A percentile compares a stretch with the other conserved stretches of the same genome.
Conservation (phyloP, 2,113 vertebrate species). For the Telmatochromis sp. region DNA sequence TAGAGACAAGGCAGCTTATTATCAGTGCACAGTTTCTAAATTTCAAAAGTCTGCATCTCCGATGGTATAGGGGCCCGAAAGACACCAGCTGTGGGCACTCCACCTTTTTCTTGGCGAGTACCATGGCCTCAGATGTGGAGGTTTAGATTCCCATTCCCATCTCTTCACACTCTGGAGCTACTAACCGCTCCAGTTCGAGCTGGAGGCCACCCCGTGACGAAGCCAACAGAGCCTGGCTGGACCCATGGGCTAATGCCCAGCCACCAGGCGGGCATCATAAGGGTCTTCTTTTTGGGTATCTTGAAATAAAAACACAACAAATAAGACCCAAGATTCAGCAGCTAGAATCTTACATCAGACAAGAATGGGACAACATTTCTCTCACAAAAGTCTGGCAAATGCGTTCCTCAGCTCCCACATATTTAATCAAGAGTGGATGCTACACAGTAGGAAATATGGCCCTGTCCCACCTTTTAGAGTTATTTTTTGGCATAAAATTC, state of each 20-base stretch:
- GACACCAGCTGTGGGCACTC: neutral
- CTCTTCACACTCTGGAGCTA: neutral
- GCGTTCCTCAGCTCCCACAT: neutral
- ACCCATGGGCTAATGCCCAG: neutral
- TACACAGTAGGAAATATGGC: neutral
- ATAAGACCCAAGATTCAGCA: neutral
- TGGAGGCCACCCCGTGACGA: neutral
- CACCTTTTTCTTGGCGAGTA: neutral
- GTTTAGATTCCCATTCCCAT: neutral
- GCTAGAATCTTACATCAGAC: neutral
- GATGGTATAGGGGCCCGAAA: rapidly evolving
- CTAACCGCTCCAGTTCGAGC: neutral
- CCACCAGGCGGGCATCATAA: neutral
- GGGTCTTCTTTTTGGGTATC: rapidly evolving
- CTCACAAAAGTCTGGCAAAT: neutral
- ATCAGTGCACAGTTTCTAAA: neutral
- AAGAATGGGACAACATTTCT: neutral
- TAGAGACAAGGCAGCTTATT: neutral
- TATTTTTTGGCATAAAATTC: neutral
- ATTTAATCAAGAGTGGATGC: neutral
- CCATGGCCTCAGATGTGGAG: neutral
- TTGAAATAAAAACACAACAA: neutral
- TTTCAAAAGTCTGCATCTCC: neutral
- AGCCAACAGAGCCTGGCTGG: rapidly evolving
- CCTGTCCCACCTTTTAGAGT: neutral